Conservation (phyloP, 2,888 invertebrate genomes). For the Thecocarcelia acutangulata region DNA sequence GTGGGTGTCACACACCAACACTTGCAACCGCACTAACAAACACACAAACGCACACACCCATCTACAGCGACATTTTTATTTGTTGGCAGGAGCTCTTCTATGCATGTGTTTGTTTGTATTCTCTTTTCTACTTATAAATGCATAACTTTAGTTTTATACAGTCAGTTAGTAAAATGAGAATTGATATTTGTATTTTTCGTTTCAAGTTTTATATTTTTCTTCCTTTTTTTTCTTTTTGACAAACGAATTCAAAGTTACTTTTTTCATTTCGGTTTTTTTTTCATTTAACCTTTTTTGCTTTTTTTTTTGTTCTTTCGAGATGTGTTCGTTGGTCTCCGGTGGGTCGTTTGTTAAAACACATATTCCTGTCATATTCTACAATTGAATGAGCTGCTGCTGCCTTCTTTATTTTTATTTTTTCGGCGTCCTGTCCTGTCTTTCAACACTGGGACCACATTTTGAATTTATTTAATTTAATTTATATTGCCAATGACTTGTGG, state of each 20-base stretch:
- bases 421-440: constrained; percentile 29
- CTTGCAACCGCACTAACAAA: constrained; percentile 48
- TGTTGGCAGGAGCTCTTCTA: constrained; percentile 1
- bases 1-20: constrained; percentile 14
- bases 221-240: neutral
- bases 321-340: constrained; percentile 55
- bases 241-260: neutral
- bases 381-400: constrained; percentile 61
- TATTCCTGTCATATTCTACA: constrained; percentile 63
- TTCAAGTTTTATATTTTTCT: constrained; percentile 21
- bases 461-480: constrained; percentile 58
- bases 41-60: constrained; percentile 21
- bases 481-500: constrained; percentile 67
- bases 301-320: constrained; percentile 26
- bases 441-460: constrained; percentile 29
- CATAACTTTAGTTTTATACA: constrained; percentile 59
- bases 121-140: constrained; percentile 57
- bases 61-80: constrained; percentile 17
- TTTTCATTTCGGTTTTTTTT: constrained; percentile 18
- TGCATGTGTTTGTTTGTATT: neutral
- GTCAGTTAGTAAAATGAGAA: constrained; percentile 55
- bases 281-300: constrained; percentile 17
- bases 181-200: constrained; percentile 50
- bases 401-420: constrained; percentile 45
- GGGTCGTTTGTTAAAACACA: constrained; percentile 63